phyloP scores from a whole-genome alignment of 2,888 invertebrate species.

The Diaprepes abbreviatus region DNA sequence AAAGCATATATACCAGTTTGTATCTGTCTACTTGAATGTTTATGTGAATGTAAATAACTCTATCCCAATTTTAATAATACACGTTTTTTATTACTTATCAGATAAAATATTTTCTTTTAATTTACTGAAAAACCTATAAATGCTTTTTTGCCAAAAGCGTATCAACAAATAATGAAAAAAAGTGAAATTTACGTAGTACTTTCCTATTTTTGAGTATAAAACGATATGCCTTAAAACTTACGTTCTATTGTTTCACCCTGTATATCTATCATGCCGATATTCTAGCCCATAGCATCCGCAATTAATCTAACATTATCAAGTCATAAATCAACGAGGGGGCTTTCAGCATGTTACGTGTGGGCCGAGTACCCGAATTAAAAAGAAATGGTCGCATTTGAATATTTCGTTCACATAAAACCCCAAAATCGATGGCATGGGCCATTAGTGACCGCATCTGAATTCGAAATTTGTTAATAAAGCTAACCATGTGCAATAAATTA shows the following conservation, averaged over 20 bases:
- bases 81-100: too few species aligned
- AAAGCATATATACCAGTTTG: too few species aligned
- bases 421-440: constrained; percentile 29
- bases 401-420: constrained; percentile 31
- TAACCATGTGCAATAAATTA: constrained; percentile 34
- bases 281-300: constrained; percentile 24
- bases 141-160: too few species aligned
- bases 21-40: too few species aligned
- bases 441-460: constrained; percentile 40
- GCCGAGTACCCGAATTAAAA: constrained; percentile 23
- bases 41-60: too few species aligned
- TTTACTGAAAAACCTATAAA: too few species aligned
- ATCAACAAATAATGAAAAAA: too few species aligned
- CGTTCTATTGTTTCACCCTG: constrained; percentile 1
- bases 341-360: constrained; percentile 38
- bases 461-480: constrained; percentile 41
- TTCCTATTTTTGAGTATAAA: too few species aligned
- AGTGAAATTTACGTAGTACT: too few species aligned
- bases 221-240: too few species aligned
- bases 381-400: constrained; percentile 32
- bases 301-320: constrained; percentile 41
- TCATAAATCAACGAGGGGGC: constrained; percentile 34
- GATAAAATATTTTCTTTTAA: too few species aligned
- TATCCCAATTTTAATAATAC: too few species aligned
- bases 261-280: constrained; percentile 1